phyloP scores from a whole-genome alignment of 2,888 invertebrate genomes.

The Synergus laeviventris region DNA sequence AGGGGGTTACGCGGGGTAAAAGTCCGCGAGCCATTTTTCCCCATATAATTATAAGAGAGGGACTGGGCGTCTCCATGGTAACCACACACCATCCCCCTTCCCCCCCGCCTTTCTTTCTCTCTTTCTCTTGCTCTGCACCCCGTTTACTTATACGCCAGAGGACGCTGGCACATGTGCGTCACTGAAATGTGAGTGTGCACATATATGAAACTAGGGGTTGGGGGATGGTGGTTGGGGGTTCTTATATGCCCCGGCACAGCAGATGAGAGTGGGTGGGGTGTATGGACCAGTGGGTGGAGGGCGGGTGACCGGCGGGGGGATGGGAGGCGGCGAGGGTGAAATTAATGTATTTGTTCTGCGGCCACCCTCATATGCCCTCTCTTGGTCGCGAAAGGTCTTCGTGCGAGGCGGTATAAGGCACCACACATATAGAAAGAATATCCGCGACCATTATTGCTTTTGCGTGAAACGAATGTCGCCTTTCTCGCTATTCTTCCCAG shows the following conservation, averaged over 20 bases:
- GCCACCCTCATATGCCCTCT: conserved; percentile 70
- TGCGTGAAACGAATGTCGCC: conserved; percentile 60
- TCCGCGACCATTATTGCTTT: conserved; percentile 65
- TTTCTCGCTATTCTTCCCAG: conserved; percentile 42
- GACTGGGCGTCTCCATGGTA: conserved; percentile 73
- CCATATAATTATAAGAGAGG: conserved; percentile 76
- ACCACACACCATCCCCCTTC: conserved; percentile 70
- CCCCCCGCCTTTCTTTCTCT: conserved; percentile 57
- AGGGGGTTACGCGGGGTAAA: conserved; percentile 71
- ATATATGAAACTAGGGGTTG: conserved; percentile 48
- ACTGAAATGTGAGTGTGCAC: conserved; percentile 52
- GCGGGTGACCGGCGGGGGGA: conserved; percentile 48
- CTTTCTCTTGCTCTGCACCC: conserved; percentile 65
- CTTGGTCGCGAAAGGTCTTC: conserved; percentile 61
- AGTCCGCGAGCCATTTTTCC: conserved; percentile 76
- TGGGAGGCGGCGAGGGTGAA: conserved; percentile 64
- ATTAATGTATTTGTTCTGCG: conserved; percentile 75
- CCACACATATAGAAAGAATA: conserved; percentile 55
- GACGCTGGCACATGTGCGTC: conserved; percentile 65
- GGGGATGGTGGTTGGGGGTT: conserved; percentile 41
- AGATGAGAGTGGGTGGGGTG: conserved; percentile 34
- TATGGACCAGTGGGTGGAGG: conserved; percentile 47
- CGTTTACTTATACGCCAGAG: conserved; percentile 73
- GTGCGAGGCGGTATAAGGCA: conserved; percentile 57
- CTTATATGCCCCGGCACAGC: conserved; percentile 53